Conservation (phyloP, 1,140 invertebrate genomes). For the Luehdorfia chinensis region DNA sequence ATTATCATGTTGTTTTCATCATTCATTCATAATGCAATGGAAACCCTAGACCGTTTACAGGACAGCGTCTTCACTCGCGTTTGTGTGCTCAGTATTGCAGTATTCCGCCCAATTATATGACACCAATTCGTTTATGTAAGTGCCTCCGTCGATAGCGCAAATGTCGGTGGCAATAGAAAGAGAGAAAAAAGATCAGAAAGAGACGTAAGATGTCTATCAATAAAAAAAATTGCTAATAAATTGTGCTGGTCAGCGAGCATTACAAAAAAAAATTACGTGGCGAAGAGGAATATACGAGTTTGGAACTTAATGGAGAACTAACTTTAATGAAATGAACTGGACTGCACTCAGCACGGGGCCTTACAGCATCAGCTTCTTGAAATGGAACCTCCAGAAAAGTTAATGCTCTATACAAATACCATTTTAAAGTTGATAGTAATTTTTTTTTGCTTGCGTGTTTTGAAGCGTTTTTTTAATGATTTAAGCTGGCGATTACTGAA, state of each 20-base stretch:
- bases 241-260: no score
- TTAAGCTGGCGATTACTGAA: constrained; percentile 12
- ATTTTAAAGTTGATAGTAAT: constrained; percentile 10
- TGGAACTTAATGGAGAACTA: no score
- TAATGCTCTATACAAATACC: no score
- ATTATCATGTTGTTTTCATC: constrained; percentile 3
- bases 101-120: background rate
- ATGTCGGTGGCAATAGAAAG: constrained; percentile 42
- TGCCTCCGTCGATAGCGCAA: constrained; percentile 47
- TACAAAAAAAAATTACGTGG: no score
- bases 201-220: constrained; percentile 36
- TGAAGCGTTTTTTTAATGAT: constrained; percentile 11
- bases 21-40: background rate
- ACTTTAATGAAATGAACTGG: no score
- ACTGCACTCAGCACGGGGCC: no score
- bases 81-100: no score
- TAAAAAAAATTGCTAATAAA: constrained; percentile 38
- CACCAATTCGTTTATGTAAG: constrained; percentile 21
- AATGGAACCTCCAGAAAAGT: no score
- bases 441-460: constrained; percentile 19
- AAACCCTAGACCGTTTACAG: no score
- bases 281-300: no score
- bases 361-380: no score
- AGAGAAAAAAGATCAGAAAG: constrained; percentile 35
- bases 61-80: no score